These are phyloP conservation scores for Oryzias celebensis DNA, from an alignment of 2,113 vertebrate species.

Conservation along the genomic window DNA sequence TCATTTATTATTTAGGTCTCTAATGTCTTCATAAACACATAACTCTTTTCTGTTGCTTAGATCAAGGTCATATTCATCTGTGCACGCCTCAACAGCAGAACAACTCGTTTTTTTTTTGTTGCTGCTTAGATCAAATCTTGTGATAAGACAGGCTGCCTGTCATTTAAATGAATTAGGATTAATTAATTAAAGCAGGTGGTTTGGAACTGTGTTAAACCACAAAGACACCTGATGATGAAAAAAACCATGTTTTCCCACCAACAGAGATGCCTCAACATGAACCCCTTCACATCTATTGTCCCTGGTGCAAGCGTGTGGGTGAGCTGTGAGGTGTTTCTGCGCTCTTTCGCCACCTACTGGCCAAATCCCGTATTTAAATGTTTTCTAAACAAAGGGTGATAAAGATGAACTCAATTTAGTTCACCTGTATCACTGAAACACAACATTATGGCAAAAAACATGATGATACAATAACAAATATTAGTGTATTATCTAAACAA, in stretches of 20 bases:
- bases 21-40: background rate
- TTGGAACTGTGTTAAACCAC: conserved; percentile 2
- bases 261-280: conserved; percentile 71
- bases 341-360: conserved; percentile 57
- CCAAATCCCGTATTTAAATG: background rate
- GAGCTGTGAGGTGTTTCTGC: conserved; percentile 12
- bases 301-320: conserved; percentile 22
- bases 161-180: background rate
- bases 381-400: conserved; percentile 63
- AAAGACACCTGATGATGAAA: conserved; percentile 47
- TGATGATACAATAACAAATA: background rate
- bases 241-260: conserved; percentile 69
- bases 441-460: background rate
- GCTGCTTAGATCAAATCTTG: background rate
- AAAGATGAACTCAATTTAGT: conserved; percentile 14
- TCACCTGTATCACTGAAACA: background rate
- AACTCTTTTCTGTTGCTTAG: background rate
- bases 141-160: background rate
- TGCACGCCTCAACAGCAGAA: background rate
- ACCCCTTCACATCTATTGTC: conserved; percentile 61
- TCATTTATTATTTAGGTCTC: too few species aligned
- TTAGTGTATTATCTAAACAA: background rate
- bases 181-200: too few species aligned
- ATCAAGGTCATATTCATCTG: background rate
- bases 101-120: background rate